Percentiles rank a stretch among this genome's conserved stretches.
phyloP scores from a whole-genome alignment of 2,113 vertebrate species.

The Cyprinodon brontotheroides region DNA sequence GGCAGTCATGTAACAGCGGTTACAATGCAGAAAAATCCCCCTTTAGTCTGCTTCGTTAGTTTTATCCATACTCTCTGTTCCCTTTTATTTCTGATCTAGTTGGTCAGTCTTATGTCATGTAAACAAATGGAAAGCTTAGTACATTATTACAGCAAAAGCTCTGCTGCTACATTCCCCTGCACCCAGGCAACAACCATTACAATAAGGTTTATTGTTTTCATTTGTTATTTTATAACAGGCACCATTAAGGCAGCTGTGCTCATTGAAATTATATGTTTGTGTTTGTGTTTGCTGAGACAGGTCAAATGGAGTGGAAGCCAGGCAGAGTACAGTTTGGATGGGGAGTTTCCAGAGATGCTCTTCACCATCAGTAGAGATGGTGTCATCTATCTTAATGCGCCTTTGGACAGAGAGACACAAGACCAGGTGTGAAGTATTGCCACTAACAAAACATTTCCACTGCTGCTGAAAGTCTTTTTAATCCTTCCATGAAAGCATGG shows the following conservation, averaged over 20 bases:
- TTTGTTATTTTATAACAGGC: neutral
- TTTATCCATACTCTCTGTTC: slow-evolving; percentile 74
- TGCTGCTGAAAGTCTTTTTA: slow-evolving; percentile 3
- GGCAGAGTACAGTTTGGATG: slow-evolving; percentile 78
- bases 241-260: neutral
- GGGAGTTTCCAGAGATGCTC: slow-evolving; percentile 79
- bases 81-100: slow-evolving; percentile 67
- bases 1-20: slow-evolving; percentile 62
- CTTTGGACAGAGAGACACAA: slow-evolving; percentile 83
- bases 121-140: slow-evolving; percentile 55
- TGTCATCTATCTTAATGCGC: slow-evolving; percentile 79
- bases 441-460: slow-evolving; percentile 34
- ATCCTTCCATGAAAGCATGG: neutral
- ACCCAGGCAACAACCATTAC: neutral
- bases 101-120: slow-evolving; percentile 53
- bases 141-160: slow-evolving; percentile 1
- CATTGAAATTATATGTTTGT: slow-evolving; percentile 9
- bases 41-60: slow-evolving; percentile 67
- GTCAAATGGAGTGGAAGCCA: slow-evolving; percentile 81
- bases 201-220: neutral
- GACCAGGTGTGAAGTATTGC: slow-evolving; percentile 74
- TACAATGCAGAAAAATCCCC: slow-evolving; percentile 77
- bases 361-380: slow-evolving; percentile 78
- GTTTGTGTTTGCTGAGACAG: slow-evolving; percentile 62
- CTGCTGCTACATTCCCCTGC: neutral